Conservation (phyloP, 2,888 invertebrate genomes). For the Drosophila infuscata region DNA sequence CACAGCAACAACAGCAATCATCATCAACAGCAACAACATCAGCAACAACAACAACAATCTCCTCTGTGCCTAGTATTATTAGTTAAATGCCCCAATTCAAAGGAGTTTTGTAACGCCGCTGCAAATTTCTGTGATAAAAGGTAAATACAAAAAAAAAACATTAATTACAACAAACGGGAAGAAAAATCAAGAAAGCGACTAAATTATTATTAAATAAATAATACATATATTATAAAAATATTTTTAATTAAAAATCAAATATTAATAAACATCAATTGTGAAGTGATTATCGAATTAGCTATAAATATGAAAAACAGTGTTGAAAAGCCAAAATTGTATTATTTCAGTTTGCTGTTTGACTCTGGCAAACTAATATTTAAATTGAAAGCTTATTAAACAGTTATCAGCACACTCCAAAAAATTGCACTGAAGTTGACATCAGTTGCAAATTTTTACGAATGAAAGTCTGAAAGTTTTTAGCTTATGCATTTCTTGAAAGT, state of each 20-base stretch:
- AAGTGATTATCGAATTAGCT: neutral
- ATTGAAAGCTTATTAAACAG: neutral
- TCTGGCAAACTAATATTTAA: neutral
- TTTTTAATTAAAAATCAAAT: neutral
- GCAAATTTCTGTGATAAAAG: conserved; percentile 85
- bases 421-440: neutral
- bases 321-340: neutral
- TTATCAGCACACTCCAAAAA: neutral
- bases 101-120: conserved; percentile 85
- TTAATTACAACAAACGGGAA: neutral
- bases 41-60: conserved; percentile 81
- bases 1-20: conserved; percentile 44
- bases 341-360: neutral
- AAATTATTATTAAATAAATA: neutral
- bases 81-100: conserved; percentile 85
- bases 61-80: conserved; percentile 85
- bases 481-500: neutral
- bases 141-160: conserved; percentile 65
- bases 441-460: neutral
- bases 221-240: neutral
- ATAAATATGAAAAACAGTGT: neutral
- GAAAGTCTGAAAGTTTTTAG: neutral
- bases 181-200: neutral
- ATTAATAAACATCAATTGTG: neutral
- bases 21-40: conserved; percentile 41